These are phyloP conservation scores for Tragelaphus scriptus DNA, from an alignment of 2,113 vertebrate genomes.

Conservation along the genomic window DNA sequence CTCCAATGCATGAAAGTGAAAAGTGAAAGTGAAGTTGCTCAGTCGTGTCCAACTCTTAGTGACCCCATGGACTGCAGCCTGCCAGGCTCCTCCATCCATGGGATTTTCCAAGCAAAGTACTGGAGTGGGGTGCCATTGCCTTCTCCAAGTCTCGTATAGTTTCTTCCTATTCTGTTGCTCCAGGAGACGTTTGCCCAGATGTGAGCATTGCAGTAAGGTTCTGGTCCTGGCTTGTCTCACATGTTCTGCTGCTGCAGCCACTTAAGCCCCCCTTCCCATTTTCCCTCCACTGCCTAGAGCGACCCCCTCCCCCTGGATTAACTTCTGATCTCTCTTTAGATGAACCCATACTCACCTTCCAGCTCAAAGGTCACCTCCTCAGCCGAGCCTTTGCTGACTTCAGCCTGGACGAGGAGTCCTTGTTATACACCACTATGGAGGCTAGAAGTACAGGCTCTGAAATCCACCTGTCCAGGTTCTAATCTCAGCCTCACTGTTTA, in stretches of 20 bases:
- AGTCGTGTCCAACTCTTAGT: too few species aligned
- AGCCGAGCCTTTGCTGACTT: not conserved
- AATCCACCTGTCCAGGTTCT: not conserved
- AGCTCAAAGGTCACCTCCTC: not conserved
- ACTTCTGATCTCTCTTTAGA: not conserved
- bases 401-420: not conserved
- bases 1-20: too few species aligned
- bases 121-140: too few species aligned
- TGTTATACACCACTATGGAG: not conserved
- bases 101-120: too few species aligned
- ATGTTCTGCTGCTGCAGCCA: too few species aligned
- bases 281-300: not conserved
- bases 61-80: too few species aligned
- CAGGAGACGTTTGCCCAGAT: not conserved
- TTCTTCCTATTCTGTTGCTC: not conserved
- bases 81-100: too few species aligned
- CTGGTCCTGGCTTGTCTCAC: not conserved
- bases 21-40: too few species aligned
- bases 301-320: accelerated
- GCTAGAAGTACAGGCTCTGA: not conserved
- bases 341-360: not conserved
- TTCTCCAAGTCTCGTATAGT: not conserved
- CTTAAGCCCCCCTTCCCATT: accelerated
- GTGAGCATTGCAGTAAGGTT: not conserved
- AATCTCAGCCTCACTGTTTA: not conserved